Evolutionary conservation across 2,797 vertebrate genomes (phyloP), one percentile per base, ranked within the genome.

Genomic region (Ctenochaetus hawaiiensis): DNA sequence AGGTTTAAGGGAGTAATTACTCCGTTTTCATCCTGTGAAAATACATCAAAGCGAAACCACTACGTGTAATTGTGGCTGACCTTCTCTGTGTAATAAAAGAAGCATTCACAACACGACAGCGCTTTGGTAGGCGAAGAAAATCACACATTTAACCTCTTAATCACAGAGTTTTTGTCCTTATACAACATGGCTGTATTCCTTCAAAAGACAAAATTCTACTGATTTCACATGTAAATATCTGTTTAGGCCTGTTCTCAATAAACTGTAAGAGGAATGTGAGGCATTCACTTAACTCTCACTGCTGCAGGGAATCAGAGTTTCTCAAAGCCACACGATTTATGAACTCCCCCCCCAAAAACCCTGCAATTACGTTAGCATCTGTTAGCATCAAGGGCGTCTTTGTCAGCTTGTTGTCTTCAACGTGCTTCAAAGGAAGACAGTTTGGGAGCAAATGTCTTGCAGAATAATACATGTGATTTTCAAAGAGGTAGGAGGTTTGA

Each of bases 231-330:
- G 81, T 83, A 78, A 77, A 84, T 82, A 79, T 90, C 61, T 80
- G 90, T 92, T 91, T 77, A 75, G 76, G 80, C 89, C 87, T 91
- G 89, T 86, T 91, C 72, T 81, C 75, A 75, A 79, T 86, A 75
- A 91, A 85, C 57, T 18, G 2, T 16, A 17, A 6, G 63, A 86
- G 72, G 90, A 93, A 92, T 92, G 83, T 43, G 1, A 69, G 39
- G 81, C 74, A 92, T 92, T 78, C 8, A 2, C 51, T 71, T 56
- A 58, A 78, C 74, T 85, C 69, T 82, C 78, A 75, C 85, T 85
- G 89, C 88, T 91, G 75, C 84, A 72, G 89, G 82, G 83, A 80
- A 66, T 64, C 44, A 12, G 54, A 52, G 59, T 51, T 59, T 44
- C 60, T 74, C 54, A 66, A 85, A 89, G 84, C 68, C 60, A 34